Conservation (phyloP, 2,888 invertebrate genomes). For the Holacanthella duospinosa region DNA sequence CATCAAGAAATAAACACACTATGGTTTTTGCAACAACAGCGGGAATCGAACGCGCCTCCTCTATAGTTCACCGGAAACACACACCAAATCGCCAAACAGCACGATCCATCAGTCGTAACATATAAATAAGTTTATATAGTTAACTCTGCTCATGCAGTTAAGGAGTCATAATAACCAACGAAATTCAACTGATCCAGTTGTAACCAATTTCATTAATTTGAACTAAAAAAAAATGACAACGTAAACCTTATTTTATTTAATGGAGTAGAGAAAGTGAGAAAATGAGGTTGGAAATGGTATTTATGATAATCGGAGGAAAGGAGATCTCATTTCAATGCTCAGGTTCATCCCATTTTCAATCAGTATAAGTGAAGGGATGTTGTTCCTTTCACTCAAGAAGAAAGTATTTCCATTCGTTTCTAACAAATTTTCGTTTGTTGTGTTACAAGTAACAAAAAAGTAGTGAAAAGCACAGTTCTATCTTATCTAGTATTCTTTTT, state of each 20-base stretch:
- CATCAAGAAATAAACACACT: too few species aligned
- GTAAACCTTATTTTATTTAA: background rate
- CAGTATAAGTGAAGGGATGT: slow-evolving; percentile 37
- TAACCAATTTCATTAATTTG: background rate
- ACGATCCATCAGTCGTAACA: too few species aligned
- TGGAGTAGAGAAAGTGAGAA: background rate
- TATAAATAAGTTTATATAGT: too few species aligned
- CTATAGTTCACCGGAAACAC: too few species aligned
- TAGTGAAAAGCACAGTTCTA: background rate
- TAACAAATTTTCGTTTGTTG: background rate
- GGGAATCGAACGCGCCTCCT: too few species aligned
- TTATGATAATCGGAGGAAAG: slow-evolving; percentile 36
- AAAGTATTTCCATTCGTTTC: slow-evolving; percentile 11
- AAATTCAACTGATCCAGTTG: background rate
- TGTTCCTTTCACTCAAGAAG: background rate
- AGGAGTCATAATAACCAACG: too few species aligned
- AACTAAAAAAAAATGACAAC: background rate
- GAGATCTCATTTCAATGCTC: too few species aligned
- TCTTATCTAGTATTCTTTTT: too few species aligned
- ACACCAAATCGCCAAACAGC: too few species aligned
- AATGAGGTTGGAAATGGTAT: slow-evolving; percentile 13
- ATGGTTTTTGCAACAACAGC: too few species aligned
- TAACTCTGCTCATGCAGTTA: too few species aligned
- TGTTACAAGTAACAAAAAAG: background rate
- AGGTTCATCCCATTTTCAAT: slow-evolving; percentile 36